These are phyloP conservation scores for Drosophila santomea DNA, from an alignment of 1,140 invertebrate species.

Conservation along the genomic window DNA sequence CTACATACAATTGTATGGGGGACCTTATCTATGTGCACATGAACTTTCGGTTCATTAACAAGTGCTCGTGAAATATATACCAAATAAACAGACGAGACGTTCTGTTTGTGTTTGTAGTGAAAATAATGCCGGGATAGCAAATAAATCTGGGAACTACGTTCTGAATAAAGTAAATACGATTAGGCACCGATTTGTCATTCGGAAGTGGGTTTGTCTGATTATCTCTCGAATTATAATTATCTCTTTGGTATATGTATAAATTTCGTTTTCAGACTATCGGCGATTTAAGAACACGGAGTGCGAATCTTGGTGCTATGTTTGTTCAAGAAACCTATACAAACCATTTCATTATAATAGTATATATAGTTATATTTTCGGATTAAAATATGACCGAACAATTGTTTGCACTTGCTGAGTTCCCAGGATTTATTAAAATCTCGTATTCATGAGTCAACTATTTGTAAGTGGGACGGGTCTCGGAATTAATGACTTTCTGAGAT, in stretches of 20 bases:
- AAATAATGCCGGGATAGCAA: conserved; percentile 5
- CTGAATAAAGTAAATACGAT: conserved; percentile 3
- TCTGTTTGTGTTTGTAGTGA: conserved; percentile 4
- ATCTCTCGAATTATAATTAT: background rate
- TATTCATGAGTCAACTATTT: too few species aligned
- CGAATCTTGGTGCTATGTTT: too few species aligned
- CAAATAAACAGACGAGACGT: conserved; percentile 20
- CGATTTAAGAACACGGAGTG: too few species aligned
- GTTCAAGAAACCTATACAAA: too few species aligned
- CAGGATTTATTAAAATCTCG: too few species aligned
- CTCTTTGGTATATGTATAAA: background rate
- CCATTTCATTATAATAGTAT: too few species aligned
- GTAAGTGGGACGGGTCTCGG: too few species aligned
- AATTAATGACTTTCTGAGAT: too few species aligned
- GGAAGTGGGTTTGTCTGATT: background rate
- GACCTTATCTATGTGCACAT: conserved; percentile 26
- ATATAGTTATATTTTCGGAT: too few species aligned
- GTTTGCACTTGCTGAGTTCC: too few species aligned
- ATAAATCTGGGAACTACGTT: conserved; percentile 38
- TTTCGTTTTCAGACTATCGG: background rate
- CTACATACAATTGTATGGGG: conserved; percentile 3
- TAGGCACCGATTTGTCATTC: conserved; percentile 15
- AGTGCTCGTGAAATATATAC: conserved; percentile 47
- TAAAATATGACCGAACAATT: too few species aligned
- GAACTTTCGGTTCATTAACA: conserved; percentile 65